Evolutionary conservation across 2,797 vertebrate species (phyloP).

Genomic region (Cryptoprocta ferox): DNA sequence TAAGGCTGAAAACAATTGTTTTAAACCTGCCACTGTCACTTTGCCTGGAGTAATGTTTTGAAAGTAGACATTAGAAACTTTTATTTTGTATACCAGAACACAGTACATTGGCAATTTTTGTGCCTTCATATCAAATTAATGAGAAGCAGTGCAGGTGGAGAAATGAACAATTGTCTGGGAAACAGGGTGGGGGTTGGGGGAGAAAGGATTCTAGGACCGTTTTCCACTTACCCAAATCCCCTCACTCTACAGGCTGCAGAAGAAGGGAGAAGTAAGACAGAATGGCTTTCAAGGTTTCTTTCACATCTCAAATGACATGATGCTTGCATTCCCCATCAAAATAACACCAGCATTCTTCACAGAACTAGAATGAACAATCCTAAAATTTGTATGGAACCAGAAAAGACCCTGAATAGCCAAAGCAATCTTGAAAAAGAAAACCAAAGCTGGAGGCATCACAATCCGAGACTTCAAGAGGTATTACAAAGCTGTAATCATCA

Average conservation of each 20-base stretch:
- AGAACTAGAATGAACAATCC: no score
- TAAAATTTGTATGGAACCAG: no score
- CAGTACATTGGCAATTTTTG: slow-evolving; percentile 34
- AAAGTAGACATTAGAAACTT: slow-evolving; percentile 14
- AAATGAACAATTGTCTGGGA: neutral
- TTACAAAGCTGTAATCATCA: no score
- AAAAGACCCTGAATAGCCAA: no score
- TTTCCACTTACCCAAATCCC: neutral
- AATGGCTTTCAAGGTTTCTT: neutral
- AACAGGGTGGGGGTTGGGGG: neutral
- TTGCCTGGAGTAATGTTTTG: neutral
- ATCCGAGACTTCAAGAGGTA: no score
- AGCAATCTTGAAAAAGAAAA: no score
- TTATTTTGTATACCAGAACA: slow-evolving; percentile 34
- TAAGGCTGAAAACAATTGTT: neutral
- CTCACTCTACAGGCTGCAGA: neutral
- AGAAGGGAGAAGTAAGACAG: neutral
- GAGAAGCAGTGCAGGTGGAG: neutral
- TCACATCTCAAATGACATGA: neutral
- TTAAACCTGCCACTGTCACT: neutral
- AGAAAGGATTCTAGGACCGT: neutral
- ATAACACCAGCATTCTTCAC: no score
- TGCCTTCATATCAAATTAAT: slow-evolving; percentile 31
- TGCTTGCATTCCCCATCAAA: neutral
- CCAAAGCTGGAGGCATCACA: no score